These are phyloP conservation scores for Nanger granti DNA, from an alignment of 2,113 vertebrate genomes.

Conservation along the genomic window DNA sequence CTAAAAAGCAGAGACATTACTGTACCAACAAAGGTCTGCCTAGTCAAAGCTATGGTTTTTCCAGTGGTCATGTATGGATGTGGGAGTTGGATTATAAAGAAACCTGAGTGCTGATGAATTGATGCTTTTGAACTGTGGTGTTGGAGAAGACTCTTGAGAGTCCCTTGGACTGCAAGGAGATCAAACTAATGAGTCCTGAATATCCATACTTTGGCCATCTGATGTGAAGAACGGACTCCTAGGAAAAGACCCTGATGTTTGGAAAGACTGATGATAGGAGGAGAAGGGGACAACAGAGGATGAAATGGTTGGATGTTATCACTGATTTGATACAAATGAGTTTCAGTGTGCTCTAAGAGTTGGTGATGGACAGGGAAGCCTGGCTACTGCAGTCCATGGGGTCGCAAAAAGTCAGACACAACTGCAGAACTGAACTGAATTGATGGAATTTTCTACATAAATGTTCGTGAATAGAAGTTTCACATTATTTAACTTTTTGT, in stretches of 20 bases:
- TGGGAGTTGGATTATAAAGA: not conserved
- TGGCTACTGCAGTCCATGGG: not conserved
- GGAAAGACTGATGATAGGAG: not conserved
- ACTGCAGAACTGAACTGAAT: not conserved
- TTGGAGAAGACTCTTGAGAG: not conserved
- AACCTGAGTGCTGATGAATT: accelerated
- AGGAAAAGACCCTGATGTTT: not conserved
- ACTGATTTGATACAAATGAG: not conserved
- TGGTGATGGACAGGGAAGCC: not conserved
- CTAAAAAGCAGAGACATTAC: not conserved
- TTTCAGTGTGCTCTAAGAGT: not conserved
- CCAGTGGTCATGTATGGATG: not conserved
- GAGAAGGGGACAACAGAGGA: not conserved
- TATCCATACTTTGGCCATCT: not conserved
- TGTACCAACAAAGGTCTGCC: accelerated
- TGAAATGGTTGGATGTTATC: not conserved
- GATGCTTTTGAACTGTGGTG: not conserved
- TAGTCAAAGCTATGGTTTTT: not conserved
- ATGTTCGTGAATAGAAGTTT: not conserved
- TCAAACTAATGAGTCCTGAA: not conserved
- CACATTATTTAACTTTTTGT: not conserved
- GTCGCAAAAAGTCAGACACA: not conserved
- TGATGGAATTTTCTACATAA: not conserved
- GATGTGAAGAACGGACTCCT: not conserved
- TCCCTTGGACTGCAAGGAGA: not conserved